Percentiles rank a stretch among this genome's conserved stretches.
Conservation (phyloP, 2,797 vertebrate species). For the Crax fasciolata region DNA sequence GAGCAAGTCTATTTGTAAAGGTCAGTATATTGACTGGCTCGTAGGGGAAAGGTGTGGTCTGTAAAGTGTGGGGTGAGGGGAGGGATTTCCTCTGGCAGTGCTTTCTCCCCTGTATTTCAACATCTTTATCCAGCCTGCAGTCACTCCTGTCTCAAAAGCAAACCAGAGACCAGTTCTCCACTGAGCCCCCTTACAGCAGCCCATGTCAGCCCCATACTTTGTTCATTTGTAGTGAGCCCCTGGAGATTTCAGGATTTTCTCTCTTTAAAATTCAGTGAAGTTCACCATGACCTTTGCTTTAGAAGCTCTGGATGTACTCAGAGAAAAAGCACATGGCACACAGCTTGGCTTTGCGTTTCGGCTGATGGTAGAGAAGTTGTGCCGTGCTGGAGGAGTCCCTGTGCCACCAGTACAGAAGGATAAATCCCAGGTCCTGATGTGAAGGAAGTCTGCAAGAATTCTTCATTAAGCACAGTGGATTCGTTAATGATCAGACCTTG, state of each 20-base stretch:
- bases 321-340: neutral
- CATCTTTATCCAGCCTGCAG: neutral
- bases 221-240: neutral
- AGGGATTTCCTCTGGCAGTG: neutral
- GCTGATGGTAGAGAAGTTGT: neutral
- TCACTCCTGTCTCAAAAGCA: neutral
- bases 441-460: neutral
- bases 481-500: neutral
- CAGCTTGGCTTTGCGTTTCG: neutral
- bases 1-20: neutral
- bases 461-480: neutral
- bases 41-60: neutral
- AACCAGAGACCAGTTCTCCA: neutral
- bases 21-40: neutral
- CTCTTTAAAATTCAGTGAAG: neutral
- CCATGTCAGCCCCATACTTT: neutral
- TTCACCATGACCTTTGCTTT: neutral
- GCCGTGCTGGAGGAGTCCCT: neutral
- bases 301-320: neutral
- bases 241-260: neutral
- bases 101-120: neutral
- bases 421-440: neutral
- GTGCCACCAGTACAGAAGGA: neutral
- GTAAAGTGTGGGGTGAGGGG: neutral
- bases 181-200: neutral